phyloP scores from a whole-genome alignment of 2,888 invertebrate species.

The Andrena praecox region DNA sequence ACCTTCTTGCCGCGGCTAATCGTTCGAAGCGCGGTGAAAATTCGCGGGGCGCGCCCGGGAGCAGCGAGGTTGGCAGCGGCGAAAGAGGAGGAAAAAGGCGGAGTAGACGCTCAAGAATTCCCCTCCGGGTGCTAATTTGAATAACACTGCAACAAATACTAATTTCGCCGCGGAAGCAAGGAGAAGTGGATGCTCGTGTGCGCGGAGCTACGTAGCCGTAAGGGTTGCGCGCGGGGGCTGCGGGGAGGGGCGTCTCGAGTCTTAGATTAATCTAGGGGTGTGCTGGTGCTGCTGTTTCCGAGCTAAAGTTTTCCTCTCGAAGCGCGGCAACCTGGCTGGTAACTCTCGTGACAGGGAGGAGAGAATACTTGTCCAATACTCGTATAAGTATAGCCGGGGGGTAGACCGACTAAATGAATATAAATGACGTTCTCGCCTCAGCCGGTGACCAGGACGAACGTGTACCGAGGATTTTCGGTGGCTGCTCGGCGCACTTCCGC shows the following conservation, averaged over 20 bases:
- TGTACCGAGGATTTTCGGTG: constrained; percentile 62
- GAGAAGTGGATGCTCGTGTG: constrained; percentile 43
- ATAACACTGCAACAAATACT: constrained; percentile 79
- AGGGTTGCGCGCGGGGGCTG: background rate
- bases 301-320: constrained; percentile 71
- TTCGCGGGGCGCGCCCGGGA: constrained; percentile 3
- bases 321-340: constrained; percentile 34
- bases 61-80: background rate
- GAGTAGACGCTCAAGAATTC: background rate
- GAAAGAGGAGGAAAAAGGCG: constrained; percentile 2
- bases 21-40: background rate
- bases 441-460: constrained; percentile 59
- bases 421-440: constrained; percentile 73
- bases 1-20: constrained; percentile 16
- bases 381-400: constrained; percentile 62
- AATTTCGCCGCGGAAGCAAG: constrained; percentile 61
- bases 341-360: constrained; percentile 42
- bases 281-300: constrained; percentile 60
- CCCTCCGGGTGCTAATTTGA: constrained; percentile 70
- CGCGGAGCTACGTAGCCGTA: constrained; percentile 40
- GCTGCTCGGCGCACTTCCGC: constrained; percentile 31
- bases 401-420: constrained; percentile 78
- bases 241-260: constrained; percentile 52
- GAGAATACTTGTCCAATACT: constrained; percentile 61
- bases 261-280: constrained; percentile 73